phyloP scores from a whole-genome alignment of 2,113 vertebrate species.

The Zosterops pallidus region DNA sequence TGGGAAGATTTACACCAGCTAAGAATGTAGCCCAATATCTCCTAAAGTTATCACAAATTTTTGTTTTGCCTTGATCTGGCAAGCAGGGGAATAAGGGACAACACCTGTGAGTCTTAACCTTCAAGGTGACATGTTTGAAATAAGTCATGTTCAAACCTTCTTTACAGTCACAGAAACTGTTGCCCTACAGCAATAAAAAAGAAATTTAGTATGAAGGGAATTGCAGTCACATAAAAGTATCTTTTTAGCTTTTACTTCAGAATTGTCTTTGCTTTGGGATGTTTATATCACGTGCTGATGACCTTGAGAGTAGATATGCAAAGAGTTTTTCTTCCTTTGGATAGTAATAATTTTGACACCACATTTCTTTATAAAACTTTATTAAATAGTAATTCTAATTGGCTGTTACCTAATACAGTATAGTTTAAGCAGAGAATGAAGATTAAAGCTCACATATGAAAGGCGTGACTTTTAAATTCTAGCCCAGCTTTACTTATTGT shows the following conservation, averaged over 20 bases:
- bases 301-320: constrained; percentile 5
- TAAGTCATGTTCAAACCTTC: constrained; percentile 39
- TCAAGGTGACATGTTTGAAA: constrained; percentile 56
- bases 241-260: constrained; percentile 35
- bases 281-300: not conserved
- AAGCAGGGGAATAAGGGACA: not conserved
- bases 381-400: not conserved
- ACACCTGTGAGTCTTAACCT: constrained; percentile 48
- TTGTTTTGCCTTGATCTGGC: constrained; percentile 11
- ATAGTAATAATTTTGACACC: constrained; percentile 23
- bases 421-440: constrained; percentile 36
- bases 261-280: constrained; percentile 38
- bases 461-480: constrained; percentile 44
- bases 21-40: not conserved
- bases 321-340: not conserved
- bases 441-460: constrained; percentile 43
- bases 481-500: constrained; percentile 46
- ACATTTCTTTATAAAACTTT: not conserved
- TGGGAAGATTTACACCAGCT: not conserved
- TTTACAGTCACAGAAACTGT: constrained; percentile 47
- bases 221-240: constrained; percentile 28
- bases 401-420: not conserved
- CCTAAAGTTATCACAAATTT: not conserved
- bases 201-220: constrained; percentile 24
- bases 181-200: constrained; percentile 50